Evolutionary conservation across 2,888 invertebrate genomes (phyloP).

Genomic region (Doris montereyensis): DNA sequence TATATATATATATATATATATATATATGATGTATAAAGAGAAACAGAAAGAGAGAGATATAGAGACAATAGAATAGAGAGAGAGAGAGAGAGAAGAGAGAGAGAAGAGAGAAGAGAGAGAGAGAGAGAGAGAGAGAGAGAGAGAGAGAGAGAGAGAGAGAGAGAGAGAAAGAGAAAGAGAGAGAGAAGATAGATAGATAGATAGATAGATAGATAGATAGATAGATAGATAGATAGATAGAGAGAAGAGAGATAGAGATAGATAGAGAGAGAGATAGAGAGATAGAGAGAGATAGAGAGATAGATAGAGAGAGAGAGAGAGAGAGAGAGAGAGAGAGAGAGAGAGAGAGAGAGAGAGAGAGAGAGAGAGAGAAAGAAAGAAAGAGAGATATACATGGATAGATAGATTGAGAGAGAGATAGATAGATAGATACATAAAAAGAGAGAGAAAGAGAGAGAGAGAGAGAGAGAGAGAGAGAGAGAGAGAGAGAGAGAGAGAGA

Average conservation of each 20-base stretch:
- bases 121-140: too few species aligned
- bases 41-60: too few species aligned
- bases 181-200: background rate
- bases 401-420: background rate
- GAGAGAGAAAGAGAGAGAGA: constrained; percentile 21
- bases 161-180: too few species aligned
- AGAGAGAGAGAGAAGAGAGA: too few species aligned
- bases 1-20: too few species aligned
- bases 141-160: too few species aligned
- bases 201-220: background rate
- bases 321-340: background rate
- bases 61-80: too few species aligned
- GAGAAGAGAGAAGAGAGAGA: too few species aligned
- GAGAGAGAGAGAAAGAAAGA: constrained; percentile 35
- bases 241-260: background rate
- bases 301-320: background rate
- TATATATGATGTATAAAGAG: too few species aligned
- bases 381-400: background rate
- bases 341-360: constrained; percentile 23
- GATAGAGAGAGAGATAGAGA: constrained; percentile 22
- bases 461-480: background rate
- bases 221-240: constrained; percentile 1
- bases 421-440: background rate
- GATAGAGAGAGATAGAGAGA: constrained; percentile 23
- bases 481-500: background rate